A percentile compares a stretch with the other conserved stretches of the same genome.
phyloP scores from a whole-genome alignment of 1,140 invertebrate genomes.

The Idris sp. region DNA sequence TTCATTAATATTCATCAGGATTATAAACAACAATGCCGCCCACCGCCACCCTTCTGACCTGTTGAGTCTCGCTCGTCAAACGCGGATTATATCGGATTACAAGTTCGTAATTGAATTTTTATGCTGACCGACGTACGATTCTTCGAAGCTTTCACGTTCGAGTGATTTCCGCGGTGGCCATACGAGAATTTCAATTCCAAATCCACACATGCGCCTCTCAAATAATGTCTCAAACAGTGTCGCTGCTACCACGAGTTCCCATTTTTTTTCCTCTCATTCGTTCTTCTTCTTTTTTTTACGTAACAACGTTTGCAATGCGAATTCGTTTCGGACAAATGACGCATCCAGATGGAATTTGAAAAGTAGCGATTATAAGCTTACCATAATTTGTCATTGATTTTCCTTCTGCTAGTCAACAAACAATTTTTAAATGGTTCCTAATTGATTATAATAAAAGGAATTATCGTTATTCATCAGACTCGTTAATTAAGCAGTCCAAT shows the following conservation, averaged over 20 bases:
- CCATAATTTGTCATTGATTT: constrained; percentile 31
- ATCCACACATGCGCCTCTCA: constrained; percentile 38
- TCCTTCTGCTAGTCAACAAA: neutral
- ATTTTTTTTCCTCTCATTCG: no score
- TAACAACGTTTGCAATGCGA: constrained; percentile 48
- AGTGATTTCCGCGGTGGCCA: constrained; percentile 55
- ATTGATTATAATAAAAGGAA: neutral
- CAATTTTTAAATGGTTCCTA: neutral
- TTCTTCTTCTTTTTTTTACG: no score
- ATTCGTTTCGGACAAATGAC: constrained; percentile 46
- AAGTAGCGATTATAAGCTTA: constrained; percentile 33
- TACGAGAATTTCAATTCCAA: constrained; percentile 59
- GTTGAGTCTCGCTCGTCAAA: constrained; percentile 70
- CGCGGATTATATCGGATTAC: constrained; percentile 72
- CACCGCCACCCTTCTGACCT: constrained; percentile 69
- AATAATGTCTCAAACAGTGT: constrained; percentile 53
- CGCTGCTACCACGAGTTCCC: constrained; percentile 39
- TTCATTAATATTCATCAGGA: constrained; percentile 75
- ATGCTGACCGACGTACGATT: constrained; percentile 59
- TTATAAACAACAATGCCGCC: constrained; percentile 73
- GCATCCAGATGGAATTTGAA: constrained; percentile 39
- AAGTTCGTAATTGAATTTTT: constrained; percentile 73
- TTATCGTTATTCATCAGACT: no score
- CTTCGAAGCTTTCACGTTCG: constrained; percentile 59
- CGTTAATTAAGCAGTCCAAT: no score